Conservation (phyloP, 2,113 vertebrate species). For the Emydocephalus ijimae region DNA sequence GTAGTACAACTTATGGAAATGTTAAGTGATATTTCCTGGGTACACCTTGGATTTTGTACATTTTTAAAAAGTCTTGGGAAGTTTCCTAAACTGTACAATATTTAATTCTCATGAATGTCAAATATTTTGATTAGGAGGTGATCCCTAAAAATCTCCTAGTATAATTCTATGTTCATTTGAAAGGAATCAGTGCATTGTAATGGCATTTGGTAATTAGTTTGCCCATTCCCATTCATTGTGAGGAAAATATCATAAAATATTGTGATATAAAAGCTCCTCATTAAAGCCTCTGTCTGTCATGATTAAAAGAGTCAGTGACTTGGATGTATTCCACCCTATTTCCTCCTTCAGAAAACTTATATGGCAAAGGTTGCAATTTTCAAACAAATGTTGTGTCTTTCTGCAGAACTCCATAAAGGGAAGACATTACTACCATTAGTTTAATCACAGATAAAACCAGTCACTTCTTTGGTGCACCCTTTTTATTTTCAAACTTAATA, state of each 20-base stretch:
- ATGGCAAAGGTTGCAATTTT: not conserved
- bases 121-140: not conserved
- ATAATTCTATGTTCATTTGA: not conserved
- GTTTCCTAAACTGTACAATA: not conserved
- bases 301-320: not conserved
- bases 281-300: not conserved
- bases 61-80: not conserved
- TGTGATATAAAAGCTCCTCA: not conserved
- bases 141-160: not conserved
- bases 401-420: not conserved
- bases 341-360: not conserved
- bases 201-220: not conserved
- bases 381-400: not conserved
- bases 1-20: not conserved
- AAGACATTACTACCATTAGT: not conserved
- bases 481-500: not conserved
- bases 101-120: not conserved
- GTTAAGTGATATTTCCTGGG: not conserved
- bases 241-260: not conserved
- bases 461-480: not conserved
- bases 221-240: not conserved
- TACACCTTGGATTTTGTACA: not conserved
- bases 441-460: not conserved
- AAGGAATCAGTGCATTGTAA: not conserved
- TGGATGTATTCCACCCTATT: not conserved